These are phyloP conservation scores for Chionodraco myersi DNA, from an alignment of 2,113 vertebrate genomes.

Conservation along the genomic window DNA sequence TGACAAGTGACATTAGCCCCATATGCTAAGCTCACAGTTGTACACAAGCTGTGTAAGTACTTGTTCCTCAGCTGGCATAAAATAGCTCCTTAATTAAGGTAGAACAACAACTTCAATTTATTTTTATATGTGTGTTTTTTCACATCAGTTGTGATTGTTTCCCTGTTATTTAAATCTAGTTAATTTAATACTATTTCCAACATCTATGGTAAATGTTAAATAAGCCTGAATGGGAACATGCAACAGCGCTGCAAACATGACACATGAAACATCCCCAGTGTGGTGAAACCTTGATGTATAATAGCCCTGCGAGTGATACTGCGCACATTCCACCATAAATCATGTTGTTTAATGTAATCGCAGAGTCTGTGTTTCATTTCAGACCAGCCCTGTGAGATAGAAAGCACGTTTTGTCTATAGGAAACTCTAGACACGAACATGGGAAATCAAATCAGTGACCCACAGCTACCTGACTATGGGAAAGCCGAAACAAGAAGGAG, in stretches of 20 bases:
- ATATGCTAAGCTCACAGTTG: neutral
- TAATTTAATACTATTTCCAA: neutral
- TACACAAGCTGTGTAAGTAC: neutral
- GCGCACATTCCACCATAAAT: conserved; percentile 39
- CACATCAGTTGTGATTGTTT: neutral
- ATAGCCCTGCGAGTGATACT: conserved; percentile 37
- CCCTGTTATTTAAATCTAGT: neutral
- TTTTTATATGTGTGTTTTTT: neutral
- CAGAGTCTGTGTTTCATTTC: conserved; percentile 43
- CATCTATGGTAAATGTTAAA: conserved; percentile 33
- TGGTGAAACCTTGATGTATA: conserved; percentile 23
- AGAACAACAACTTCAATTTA: neutral
- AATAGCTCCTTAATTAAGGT: neutral
- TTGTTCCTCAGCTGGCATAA: neutral
- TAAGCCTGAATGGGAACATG: conserved; percentile 23
- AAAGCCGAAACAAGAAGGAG: conserved; percentile 33
- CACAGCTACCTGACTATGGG: conserved; percentile 61
- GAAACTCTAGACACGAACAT: conserved; percentile 59
- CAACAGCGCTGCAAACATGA: neutral
- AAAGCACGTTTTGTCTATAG: conserved; percentile 51
- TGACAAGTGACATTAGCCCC: neutral
- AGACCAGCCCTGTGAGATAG: conserved; percentile 19
- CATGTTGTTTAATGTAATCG: conserved; percentile 26
- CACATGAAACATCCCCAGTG: neutral
- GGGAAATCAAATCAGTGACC: conserved; percentile 58